A percentile compares a stretch with the other conserved stretches of the same genome.
Conservation (phyloP, 2,113 vertebrate species). For the Pterophyllum scalare region DNA sequence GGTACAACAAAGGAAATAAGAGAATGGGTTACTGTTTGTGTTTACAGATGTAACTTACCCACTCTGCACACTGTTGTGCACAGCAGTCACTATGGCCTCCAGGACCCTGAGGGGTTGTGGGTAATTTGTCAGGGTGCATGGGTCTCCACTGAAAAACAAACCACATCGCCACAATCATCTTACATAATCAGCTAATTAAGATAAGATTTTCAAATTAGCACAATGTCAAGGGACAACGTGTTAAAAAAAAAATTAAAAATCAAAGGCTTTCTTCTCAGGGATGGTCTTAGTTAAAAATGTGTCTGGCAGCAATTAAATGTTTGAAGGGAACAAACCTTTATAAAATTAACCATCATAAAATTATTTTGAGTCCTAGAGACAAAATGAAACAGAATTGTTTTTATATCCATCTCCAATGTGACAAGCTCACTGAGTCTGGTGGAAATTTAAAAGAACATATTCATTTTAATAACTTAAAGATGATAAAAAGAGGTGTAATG, state of each 20-base stretch:
- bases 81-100: constrained; percentile 78
- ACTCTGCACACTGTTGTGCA: constrained; percentile 75
- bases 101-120: constrained; percentile 74
- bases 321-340: constrained; percentile 23
- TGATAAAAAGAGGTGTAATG: constrained; percentile 19
- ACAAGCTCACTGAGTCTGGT: not conserved
- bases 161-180: constrained; percentile 35
- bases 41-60: constrained; percentile 63
- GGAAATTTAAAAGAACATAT: constrained; percentile 10
- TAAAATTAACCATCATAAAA: constrained; percentile 36
- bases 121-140: constrained; percentile 67
- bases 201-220: constrained; percentile 52
- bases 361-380: constrained; percentile 38
- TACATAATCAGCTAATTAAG: constrained; percentile 53
- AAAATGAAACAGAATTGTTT: not conserved
- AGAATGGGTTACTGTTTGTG: not conserved
- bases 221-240: constrained; percentile 32
- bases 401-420: not conserved
- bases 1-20: not conserved
- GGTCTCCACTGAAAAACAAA: constrained; percentile 74
- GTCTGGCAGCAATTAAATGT: constrained; percentile 43
- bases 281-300: constrained; percentile 30
- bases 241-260: constrained; percentile 16
- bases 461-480: not conserved
- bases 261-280: constrained; percentile 38